These are phyloP conservation scores for Polydrusus tereticollis DNA, from an alignment of 2,888 invertebrate species.

Conservation along the genomic window DNA sequence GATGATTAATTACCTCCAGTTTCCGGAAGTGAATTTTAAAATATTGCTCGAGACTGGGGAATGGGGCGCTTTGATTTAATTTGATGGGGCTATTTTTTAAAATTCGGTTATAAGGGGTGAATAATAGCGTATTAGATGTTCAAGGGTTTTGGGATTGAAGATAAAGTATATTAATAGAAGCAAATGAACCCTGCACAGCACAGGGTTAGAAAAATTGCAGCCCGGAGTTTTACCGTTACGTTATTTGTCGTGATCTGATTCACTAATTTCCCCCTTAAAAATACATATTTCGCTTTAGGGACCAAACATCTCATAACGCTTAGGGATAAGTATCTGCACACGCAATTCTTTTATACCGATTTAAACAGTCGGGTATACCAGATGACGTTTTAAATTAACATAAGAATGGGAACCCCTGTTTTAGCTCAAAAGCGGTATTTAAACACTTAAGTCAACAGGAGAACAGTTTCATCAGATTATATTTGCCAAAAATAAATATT, in stretches of 20 bases:
- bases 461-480: not conserved
- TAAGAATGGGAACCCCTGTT: constrained; percentile 1
- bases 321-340: constrained; percentile 11
- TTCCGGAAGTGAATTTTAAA: constrained; percentile 44
- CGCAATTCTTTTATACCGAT: not conserved
- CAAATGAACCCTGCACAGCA: too few relatives aligned
- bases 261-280: not conserved
- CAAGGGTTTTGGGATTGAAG: too few relatives aligned
- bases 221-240: too few relatives aligned
- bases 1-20: constrained; percentile 39
- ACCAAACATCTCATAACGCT: not conserved
- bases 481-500: constrained; percentile 12
- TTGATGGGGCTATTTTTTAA: constrained; percentile 33
- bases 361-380: not conserved
- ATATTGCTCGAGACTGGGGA: constrained; percentile 28
- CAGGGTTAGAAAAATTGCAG: too few relatives aligned
- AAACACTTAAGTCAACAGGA: not conserved
- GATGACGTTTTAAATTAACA: constrained; percentile 11
- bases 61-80: constrained; percentile 37
- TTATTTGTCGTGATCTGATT: not conserved
- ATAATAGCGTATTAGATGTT: not conserved
- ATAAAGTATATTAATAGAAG: too few relatives aligned
- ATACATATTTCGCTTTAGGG: not conserved
- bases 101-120: not conserved
- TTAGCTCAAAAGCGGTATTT: constrained; percentile 6